These are phyloP conservation scores for Mimachlamys varia DNA, from an alignment of 2,888 invertebrate genomes.

Conservation along the genomic window DNA sequence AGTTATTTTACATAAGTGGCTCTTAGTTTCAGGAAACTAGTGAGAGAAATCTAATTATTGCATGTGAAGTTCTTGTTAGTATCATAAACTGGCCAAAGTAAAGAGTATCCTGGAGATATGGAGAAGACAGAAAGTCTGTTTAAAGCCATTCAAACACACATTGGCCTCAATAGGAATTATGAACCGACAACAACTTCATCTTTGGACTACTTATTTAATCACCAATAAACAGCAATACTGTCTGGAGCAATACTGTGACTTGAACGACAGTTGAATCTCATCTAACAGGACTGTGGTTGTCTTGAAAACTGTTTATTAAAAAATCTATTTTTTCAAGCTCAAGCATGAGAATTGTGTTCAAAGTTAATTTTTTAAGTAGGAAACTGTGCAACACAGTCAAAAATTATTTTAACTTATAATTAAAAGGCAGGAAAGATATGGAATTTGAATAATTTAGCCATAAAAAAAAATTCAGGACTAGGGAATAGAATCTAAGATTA, in stretches of 20 bases:
- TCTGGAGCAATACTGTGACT: not conserved
- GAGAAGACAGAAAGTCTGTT: not conserved
- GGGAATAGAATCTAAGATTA: too few species aligned
- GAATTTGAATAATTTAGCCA: too few species aligned
- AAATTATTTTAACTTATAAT: too few species aligned
- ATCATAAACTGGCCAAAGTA: not conserved
- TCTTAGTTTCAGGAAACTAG: not conserved
- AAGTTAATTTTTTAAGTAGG: too few species aligned
- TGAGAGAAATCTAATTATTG: not conserved
- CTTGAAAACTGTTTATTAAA: too few species aligned
- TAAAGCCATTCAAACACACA: not conserved
- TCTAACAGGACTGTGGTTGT: not conserved
- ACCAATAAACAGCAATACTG: not conserved
- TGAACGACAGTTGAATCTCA: not conserved
- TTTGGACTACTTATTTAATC: not conserved
- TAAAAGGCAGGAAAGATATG: too few species aligned
- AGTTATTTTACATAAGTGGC: not conserved
- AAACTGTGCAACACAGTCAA: too few species aligned
- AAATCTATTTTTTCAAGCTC: too few species aligned
- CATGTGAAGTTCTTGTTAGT: not conserved
- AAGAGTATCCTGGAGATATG: not conserved
- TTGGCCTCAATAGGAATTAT: not conserved
- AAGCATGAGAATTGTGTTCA: too few species aligned
- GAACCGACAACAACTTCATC: not conserved
- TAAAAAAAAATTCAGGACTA: too few species aligned